phyloP scores from a whole-genome alignment of 2,888 invertebrate species.

The Eristalis tenax region DNA sequence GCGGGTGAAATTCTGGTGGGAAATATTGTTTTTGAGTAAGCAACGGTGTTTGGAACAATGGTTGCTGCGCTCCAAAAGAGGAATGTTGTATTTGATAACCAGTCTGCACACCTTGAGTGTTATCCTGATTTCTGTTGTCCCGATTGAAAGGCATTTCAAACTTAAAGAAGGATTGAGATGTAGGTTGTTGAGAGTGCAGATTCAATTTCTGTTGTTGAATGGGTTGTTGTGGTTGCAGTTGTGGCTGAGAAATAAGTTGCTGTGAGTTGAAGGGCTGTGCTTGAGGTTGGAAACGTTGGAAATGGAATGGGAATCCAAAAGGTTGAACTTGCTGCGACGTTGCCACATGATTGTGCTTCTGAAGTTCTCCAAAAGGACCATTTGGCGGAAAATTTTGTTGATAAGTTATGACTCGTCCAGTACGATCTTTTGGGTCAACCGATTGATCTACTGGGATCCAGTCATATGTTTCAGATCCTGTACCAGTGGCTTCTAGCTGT shows the following conservation, averaged over 20 bases:
- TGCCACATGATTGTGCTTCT: conserved; percentile 69
- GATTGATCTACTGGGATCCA: conserved; percentile 83
- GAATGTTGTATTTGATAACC: conserved; percentile 80
- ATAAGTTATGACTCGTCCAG: conserved; percentile 80
- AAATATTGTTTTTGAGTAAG: conserved; percentile 76
- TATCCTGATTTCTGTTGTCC: conserved; percentile 63
- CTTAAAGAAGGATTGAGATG: conserved; percentile 80
- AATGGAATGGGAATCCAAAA: conserved; percentile 79
- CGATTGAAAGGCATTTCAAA: conserved; percentile 79
- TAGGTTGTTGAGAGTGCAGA: conserved; percentile 76
- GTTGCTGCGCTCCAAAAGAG: conserved; percentile 77
- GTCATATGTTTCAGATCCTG: conserved; percentile 79
- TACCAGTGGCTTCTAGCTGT: conserved; percentile 77
- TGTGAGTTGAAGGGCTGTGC: conserved; percentile 66
- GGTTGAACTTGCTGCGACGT: conserved; percentile 61
- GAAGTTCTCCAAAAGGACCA: conserved; percentile 77
- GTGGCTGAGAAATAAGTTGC: conserved; percentile 74
- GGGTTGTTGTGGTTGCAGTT: conserved; percentile 73
- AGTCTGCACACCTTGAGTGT: conserved; percentile 77
- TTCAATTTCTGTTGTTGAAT: conserved; percentile 69
- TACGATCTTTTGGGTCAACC: conserved; percentile 78
- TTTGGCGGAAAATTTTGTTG: conserved; percentile 78
- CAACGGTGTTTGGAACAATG: conserved; percentile 77
- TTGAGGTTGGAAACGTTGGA: conserved; percentile 75
- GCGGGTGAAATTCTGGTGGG: conserved; percentile 77